Evolutionary conservation across 2,888 invertebrate genomes (phyloP).

Genomic region (Drosophila siamana): DNA sequence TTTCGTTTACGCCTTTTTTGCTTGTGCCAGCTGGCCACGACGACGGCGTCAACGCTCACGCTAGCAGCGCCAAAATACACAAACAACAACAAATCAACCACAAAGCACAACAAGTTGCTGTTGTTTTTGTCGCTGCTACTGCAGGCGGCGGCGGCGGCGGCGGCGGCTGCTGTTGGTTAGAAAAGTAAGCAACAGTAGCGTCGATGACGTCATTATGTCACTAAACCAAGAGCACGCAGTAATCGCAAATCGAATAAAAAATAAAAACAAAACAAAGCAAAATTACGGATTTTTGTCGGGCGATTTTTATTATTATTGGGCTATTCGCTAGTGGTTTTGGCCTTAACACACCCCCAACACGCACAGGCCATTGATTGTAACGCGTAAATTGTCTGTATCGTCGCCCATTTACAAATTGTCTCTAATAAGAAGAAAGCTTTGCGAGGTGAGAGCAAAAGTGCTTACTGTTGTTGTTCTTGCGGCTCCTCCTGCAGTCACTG

Average conservation of each 20-base stretch:
- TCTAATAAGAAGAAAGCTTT: conserved; percentile 5
- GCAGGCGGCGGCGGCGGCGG: background rate
- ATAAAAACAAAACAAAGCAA: conserved; percentile 17
- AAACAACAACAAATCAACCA: conserved; percentile 40
- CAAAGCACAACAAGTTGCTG: conserved; percentile 54
- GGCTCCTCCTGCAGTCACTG: conserved; percentile 6
- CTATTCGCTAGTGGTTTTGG: conserved; percentile 30
- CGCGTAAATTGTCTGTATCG: conserved; percentile 33
- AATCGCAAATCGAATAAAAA: conserved; percentile 11
- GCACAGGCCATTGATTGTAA: conserved; percentile 32
- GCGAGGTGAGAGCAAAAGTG: conserved; percentile 26
- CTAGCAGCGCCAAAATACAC: conserved; percentile 26
- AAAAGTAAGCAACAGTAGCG: conserved; percentile 17
- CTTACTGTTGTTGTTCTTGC: background rate
- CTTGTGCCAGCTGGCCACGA: conserved; percentile 37
- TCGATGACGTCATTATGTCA: conserved; percentile 66
- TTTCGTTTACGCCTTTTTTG: conserved; percentile 52
- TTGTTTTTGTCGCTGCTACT: conserved; percentile 22
- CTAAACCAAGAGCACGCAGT: conserved; percentile 10
- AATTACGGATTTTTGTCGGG: conserved; percentile 1
- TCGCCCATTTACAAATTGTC: conserved; percentile 20
- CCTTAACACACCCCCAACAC: conserved; percentile 39
- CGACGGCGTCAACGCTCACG: conserved; percentile 37
- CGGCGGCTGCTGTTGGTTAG: background rate
- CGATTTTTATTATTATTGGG: conserved; percentile 29